Conservation (phyloP, 2,113 vertebrate species). For the Mesocricetus auratus region DNA sequence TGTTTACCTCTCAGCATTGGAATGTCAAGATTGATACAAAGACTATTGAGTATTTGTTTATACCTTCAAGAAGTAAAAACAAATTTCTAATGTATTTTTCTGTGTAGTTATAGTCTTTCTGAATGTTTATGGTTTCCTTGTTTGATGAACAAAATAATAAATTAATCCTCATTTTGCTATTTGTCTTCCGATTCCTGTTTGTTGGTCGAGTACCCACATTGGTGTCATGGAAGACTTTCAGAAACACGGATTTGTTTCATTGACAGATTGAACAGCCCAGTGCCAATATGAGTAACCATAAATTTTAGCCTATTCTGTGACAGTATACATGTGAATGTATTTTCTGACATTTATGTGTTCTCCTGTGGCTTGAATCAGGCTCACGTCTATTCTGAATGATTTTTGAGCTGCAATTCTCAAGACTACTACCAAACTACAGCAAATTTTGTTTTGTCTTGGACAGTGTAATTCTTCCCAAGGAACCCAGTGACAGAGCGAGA, state of each 20-base stretch:
- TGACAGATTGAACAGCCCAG: neutral
- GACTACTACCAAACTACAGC: neutral
- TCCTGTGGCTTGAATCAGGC: neutral
- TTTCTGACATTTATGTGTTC: neutral
- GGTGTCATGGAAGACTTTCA: neutral
- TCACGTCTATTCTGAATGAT: neutral
- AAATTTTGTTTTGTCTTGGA: neutral
- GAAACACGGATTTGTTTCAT: neutral
- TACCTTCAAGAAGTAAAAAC: neutral
- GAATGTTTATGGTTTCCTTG: neutral
- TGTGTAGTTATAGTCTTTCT: slow-evolving; percentile 17
- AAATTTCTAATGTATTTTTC: neutral
- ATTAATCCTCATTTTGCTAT: neutral
- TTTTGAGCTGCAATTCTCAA: neutral
- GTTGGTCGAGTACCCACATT: neutral
- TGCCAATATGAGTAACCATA: neutral
- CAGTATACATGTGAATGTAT: neutral
- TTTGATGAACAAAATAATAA: neutral
- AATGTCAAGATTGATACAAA: neutral
- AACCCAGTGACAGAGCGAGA: too few relatives aligned
- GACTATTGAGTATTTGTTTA: neutral
- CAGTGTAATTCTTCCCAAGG: too few relatives aligned
- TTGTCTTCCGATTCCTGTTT: neutral
- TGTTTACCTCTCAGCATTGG: neutral
- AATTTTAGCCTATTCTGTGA: neutral